These are phyloP conservation scores for Ramphastos sulfuratus DNA, from an alignment of 2,113 vertebrate genomes.

Conservation along the genomic window DNA sequence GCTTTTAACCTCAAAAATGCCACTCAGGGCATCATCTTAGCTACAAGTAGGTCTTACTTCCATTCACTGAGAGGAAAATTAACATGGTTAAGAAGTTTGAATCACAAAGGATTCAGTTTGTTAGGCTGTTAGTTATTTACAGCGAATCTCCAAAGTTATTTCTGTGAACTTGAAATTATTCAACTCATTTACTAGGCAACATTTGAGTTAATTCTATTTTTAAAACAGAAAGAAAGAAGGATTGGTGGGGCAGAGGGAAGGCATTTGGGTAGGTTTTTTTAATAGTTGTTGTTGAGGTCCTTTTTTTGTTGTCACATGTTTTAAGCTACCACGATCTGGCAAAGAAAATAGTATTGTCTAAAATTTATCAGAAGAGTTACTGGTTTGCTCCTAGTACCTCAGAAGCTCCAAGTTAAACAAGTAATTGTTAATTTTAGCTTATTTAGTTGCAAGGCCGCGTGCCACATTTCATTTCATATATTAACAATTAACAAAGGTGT, in stretches of 20 bases:
- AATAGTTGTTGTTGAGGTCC: not conserved
- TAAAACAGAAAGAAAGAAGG: not conserved
- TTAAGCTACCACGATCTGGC: not conserved
- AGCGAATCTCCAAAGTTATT: not conserved
- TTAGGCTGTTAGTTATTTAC: not conserved
- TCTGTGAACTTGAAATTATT: not conserved
- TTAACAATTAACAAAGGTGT: conserved; percentile 48
- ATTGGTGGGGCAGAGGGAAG: too few relatives aligned
- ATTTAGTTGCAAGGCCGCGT: not conserved
- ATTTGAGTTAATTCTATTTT: not conserved
- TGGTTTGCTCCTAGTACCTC: not conserved
- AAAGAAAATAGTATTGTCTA: not conserved
- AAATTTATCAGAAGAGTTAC: not conserved
- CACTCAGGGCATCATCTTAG: not conserved
- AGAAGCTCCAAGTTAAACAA: not conserved
- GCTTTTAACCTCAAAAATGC: conserved; percentile 29
- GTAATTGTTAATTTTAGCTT: not conserved
- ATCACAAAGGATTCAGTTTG: not conserved
- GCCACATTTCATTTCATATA: not conserved
- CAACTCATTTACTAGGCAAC: not conserved
- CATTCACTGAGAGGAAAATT: not conserved
- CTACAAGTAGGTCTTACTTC: not conserved
- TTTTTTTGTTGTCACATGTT: not conserved
- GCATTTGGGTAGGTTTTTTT: not conserved
- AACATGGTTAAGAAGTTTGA: not conserved